Conservation (phyloP, 2,888 invertebrate species). For the Oxytorus armatus region DNA sequence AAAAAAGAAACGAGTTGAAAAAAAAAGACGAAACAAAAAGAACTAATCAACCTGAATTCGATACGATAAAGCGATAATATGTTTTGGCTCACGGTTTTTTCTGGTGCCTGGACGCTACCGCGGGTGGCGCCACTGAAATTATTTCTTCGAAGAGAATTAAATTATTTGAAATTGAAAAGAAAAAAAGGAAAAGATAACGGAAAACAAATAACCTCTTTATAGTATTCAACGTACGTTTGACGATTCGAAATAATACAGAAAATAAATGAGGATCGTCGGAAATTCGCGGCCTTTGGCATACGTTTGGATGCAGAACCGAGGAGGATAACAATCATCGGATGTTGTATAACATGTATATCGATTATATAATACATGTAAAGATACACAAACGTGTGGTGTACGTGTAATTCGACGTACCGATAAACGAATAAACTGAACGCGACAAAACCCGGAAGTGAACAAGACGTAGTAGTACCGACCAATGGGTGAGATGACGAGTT, state of each 20-base stretch:
- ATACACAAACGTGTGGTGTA: conserved; percentile 61
- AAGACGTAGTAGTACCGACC: conserved; percentile 45
- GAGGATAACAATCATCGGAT: conserved; percentile 57
- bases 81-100: conserved; percentile 62
- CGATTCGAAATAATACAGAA: too few species aligned
- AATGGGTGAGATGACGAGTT: conserved; percentile 63
- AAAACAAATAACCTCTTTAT: conserved; percentile 57
- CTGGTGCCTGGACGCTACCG: conserved; percentile 66
- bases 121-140: conserved; percentile 66
- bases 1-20: conserved; percentile 43
- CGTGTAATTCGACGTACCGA: conserved; percentile 68
- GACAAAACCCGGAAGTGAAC: conserved; percentile 73
- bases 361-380: conserved; percentile 34
- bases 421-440: conserved; percentile 65
- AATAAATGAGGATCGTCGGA: conserved; percentile 67
- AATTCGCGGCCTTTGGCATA: conserved; percentile 82
- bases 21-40: conserved; percentile 35
- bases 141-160: conserved; percentile 39
- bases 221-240: conserved; percentile 67
- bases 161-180: too few species aligned
- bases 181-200: conserved; percentile 41
- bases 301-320: conserved; percentile 79
- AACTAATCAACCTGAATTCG: conserved; percentile 44
- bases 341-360: conserved; percentile 30
- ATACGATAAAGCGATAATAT: conserved; percentile 42